Evolutionary conservation across 2,113 vertebrate species (phyloP).

Genomic region (Alectura lathami): DNA sequence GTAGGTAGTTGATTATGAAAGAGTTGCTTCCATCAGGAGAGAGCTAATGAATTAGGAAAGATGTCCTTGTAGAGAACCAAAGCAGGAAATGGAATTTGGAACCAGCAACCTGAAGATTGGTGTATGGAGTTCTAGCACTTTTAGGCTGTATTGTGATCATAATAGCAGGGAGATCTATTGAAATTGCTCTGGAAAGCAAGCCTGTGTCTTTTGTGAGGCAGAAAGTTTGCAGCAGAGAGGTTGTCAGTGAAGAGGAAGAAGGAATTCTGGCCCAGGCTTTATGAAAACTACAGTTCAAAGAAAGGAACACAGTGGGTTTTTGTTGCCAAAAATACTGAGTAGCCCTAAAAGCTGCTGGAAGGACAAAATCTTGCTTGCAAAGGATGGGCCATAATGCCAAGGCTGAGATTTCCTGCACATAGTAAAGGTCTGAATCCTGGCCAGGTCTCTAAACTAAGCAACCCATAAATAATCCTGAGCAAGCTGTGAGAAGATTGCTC

Average conservation of each 20-base stretch:
- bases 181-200: not conserved
- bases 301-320: not conserved
- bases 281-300: slow-evolving; percentile 32
- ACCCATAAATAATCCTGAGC: slow-evolving; percentile 60
- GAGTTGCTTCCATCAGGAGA: not conserved
- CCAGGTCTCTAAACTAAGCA: slow-evolving; percentile 60
- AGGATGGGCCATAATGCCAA: slow-evolving; percentile 43
- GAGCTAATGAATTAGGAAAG: not conserved
- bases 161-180: not conserved
- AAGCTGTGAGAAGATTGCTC: slow-evolving; percentile 58
- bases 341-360: slow-evolving; percentile 29
- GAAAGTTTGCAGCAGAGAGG: not conserved
- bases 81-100: not conserved
- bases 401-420: slow-evolving; percentile 55
- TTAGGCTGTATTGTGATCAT: not conserved
- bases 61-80: not conserved
- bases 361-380: slow-evolving; percentile 46
- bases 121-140: not conserved
- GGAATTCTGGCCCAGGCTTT: not conserved
- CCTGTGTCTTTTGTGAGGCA: not conserved
- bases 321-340: slow-evolving; percentile 46
- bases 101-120: not conserved
- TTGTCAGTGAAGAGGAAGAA: not conserved
- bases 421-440: slow-evolving; percentile 41
- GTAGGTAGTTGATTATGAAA: not conserved